Evolutionary conservation across 2,888 invertebrate species (phyloP).

Genomic region (Drosophila cognata): DNA sequence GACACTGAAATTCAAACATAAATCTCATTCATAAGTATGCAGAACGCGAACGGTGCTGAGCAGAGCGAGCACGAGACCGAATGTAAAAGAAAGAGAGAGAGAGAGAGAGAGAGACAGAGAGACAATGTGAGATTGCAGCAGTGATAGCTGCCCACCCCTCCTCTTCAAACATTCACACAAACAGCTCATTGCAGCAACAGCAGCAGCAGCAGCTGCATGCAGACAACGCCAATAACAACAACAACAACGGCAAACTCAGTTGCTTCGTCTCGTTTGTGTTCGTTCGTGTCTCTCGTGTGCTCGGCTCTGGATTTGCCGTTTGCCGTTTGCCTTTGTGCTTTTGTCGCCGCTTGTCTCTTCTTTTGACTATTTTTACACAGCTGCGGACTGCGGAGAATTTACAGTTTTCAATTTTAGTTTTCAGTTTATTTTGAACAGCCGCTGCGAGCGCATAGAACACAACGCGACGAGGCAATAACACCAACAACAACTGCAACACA

Average conservation of each 20-base stretch:
- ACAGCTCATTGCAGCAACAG: constrained; percentile 1
- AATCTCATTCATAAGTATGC: constrained; percentile 77
- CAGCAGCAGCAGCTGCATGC: constrained; percentile 55
- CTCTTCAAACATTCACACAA: neutral
- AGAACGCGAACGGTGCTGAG: constrained; percentile 19
- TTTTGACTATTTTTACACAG: constrained; percentile 71
- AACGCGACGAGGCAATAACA: constrained; percentile 44
- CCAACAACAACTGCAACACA: constrained; percentile 3
- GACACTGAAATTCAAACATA: constrained; percentile 75
- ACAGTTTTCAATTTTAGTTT: constrained; percentile 46
- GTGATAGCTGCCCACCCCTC: neutral
- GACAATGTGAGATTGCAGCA: constrained; percentile 42
- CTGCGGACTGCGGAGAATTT: constrained; percentile 56
- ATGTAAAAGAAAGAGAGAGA: neutral
- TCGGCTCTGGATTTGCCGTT: constrained; percentile 31
- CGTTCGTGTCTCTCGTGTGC: constrained; percentile 30
- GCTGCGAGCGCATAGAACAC: constrained; percentile 70
- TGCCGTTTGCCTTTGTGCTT: constrained; percentile 9
- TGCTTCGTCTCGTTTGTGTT: constrained; percentile 13
- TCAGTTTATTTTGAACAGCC: constrained; percentile 76
- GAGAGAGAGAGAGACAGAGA: constrained; percentile 1
- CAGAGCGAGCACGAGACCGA: constrained; percentile 2
- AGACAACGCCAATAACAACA: constrained; percentile 18
- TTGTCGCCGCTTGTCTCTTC: constrained; percentile 44
- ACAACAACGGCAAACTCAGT: constrained; percentile 14